Evolutionary conservation across 53 echinoderm and acorn worm genomes (phyloP), one percentile per base, ranked within the genome.

Genomic region (Echinarachnius parma): DNA sequence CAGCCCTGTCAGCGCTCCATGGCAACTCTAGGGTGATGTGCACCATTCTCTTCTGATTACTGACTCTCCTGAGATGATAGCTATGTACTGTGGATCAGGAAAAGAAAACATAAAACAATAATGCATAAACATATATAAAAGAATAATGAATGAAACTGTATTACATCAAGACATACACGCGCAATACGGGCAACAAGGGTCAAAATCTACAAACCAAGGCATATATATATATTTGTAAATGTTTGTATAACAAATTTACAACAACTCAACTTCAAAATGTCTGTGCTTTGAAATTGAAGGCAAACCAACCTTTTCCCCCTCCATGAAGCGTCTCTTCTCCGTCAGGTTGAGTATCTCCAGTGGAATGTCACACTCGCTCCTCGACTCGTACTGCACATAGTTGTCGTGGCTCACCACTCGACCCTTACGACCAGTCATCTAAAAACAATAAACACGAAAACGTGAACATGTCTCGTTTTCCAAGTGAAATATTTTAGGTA

Each of bases 391-490:
- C 75, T 87, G 88, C 60, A 98, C 92, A 15, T 92, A 91, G 64
- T 88, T 86, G 20, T 98, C 84, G 32, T 87, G 88, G 61, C 85
- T 80, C 10, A 98, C 91, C 4, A 91, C 98, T 2, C 96, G 75
- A 37, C 91, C 98, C 28, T 98, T 98, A 11, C 98, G 88, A 54
- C 98, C 98, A 0, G 98, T 98, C 96, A 98, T 98, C 98, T 98
- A 75, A 11, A 53, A 10, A 18, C 54, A 22, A 37, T 7, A 0
- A 62, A 22, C 31, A 19, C n/a, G n/a, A n/a, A n/a, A n/a, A n/a
- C n/a, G n/a, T n/a, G n/a, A n/a, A n/a, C n/a, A n/a, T n/a, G n/a
- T n/a, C n/a, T n/a, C n/a, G n/a, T n/a, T n/a, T n/a, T n/a, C n/a
- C n/a, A n/a, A n/a, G n/a, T n/a, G n/a, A n/a, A n/a, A n/a, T n/a